A percentile compares a stretch with the other conserved stretches of the same genome.
These are phyloP conservation scores for Metalampra italica DNA, from an alignment of 2,888 invertebrate species.

Conservation along the genomic window DNA sequence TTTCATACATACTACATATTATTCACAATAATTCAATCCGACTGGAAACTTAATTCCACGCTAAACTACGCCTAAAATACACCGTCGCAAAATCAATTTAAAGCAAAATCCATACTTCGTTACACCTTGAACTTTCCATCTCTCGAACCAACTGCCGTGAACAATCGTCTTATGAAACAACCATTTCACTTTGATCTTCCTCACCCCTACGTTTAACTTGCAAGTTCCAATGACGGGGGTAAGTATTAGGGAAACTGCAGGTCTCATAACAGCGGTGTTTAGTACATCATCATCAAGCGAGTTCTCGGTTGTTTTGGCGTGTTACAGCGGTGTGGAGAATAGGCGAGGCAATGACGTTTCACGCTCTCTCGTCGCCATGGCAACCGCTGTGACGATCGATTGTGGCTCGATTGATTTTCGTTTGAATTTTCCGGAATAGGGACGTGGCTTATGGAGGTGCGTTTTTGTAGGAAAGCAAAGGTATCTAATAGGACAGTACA, in stretches of 20 bases:
- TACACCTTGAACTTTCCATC: slow-evolving; percentile 8
- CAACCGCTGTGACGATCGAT: slow-evolving; percentile 7
- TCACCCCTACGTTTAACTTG: neutral
- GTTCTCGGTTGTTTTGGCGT: slow-evolving; percentile 4
- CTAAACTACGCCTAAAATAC: neutral
- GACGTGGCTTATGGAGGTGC: no score
- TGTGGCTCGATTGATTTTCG: slow-evolving; percentile 1
- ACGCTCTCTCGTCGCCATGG: slow-evolving; percentile 8
- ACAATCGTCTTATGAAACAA: slow-evolving; percentile 2
- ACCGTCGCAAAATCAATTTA: slow-evolving; percentile 2
- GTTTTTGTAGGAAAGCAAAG: no score
- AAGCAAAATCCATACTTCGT: slow-evolving; percentile 3
- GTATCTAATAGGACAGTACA: no score
- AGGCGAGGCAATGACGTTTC: slow-evolving; percentile 8
- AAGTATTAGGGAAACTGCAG: neutral
- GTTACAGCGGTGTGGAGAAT: neutral
- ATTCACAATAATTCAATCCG: neutral
- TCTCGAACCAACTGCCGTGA: slow-evolving; percentile 3
- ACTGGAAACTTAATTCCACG: neutral
- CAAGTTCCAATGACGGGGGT: neutral
- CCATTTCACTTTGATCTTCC: neutral
- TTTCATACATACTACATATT: neutral
- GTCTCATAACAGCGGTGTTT: neutral
- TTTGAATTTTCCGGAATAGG: neutral
- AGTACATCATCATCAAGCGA: slow-evolving; percentile 1